Base-by-base conservation (phyloP, 2,888 invertebrate genomes). In the Cheilosia vulpina region DNA sequence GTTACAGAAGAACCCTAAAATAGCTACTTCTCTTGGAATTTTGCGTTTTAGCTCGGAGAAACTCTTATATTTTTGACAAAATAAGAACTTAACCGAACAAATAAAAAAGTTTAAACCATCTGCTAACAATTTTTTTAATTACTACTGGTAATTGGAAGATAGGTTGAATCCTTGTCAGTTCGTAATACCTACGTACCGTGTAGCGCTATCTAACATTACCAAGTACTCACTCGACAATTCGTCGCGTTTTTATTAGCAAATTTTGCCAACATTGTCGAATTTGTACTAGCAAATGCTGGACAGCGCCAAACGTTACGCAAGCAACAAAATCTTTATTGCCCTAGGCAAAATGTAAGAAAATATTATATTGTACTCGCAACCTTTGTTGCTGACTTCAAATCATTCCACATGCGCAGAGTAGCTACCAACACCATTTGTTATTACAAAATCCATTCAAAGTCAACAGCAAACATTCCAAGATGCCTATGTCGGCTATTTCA, bases 401-500 rank as follows among this genome's bases (percentile, higher is more conserved):
- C 27, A n/a, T 27, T 15, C 19, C 6, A 47, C n/a, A 47, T 19
- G 21, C 27, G 45, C 9, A 52, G 45, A 13, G 24, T 27, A 31
- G 34, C 45, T 27, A 50, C 50, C 27, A 19, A n/a, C 27, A 38
- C 17, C 34, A 11, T n/a, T 38, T n/a, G 6, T 3, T 34, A 45
- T 57, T 57, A 69, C 58, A 69, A 57, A 57, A 71, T 38, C 24
- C 15, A 27, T 60, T 38, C 43, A 47, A 17, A 71, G 21, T 50
- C 38, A 50, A 38, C 17, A n/a, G 53, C 31, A 73, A 21, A 50
- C 60, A 72, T 60, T 72, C 19, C 60, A n/a, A 43, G n/a, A 63
- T 69, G 50, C n/a, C 45, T 41, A 41, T 38, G 60, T 68, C 68
- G 62, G 52, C 62, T 75, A 68, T 31, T 58, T 58, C 5, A 21